Base-by-base conservation (phyloP, 2,113 vertebrate species). In the Rana temporaria region DNA sequence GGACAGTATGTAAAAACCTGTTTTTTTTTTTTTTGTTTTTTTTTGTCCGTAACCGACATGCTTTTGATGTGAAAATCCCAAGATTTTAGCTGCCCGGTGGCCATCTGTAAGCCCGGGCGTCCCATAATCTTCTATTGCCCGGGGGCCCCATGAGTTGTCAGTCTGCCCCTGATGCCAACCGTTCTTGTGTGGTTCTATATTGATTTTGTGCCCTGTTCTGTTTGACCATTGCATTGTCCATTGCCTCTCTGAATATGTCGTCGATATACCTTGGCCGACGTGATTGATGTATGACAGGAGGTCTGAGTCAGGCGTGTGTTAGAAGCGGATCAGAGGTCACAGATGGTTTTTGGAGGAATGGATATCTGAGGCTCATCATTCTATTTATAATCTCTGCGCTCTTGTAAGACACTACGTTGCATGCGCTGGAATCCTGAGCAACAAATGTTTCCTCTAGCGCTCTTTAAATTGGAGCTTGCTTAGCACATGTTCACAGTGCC, bases 261-360 rank as follows among this genome's bases (percentile, higher is more conserved):
- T 6, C 17, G 42, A 11, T 48, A 48, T 48, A 48, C 42, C 42
- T 11, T 56, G 9, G 18, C 9, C 26, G 34, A 32, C 7, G 1
- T 76, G 56, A 62, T 48, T 76, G 59, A 76, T 76, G 15, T 48
- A 63, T 24, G 20, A n/a, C 56, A 48, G 53, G 20, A 34, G 26
- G 38, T 22, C 42, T 24, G 69, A 55, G 34, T 48, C 20, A 26
- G 42, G 42, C 30, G 32, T 76, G 73, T 34, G 32, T n/a, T 26
- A 19, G 32, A 18, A 48, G 73, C 38, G 52, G 73, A 48, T 57
- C 78, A 79, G 65, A 70, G 78, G 78, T 79, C 55, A 69, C 65
- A 79, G 66, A 66, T 70, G 66, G 78, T 79, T 68, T 68, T 79
- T 8, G 52, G 52, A 57, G 65, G 68, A n/a, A 16, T 68, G n/a